Evolutionary conservation across 2,797 vertebrate species (phyloP).

Genomic region (Acanthiza pusilla): DNA sequence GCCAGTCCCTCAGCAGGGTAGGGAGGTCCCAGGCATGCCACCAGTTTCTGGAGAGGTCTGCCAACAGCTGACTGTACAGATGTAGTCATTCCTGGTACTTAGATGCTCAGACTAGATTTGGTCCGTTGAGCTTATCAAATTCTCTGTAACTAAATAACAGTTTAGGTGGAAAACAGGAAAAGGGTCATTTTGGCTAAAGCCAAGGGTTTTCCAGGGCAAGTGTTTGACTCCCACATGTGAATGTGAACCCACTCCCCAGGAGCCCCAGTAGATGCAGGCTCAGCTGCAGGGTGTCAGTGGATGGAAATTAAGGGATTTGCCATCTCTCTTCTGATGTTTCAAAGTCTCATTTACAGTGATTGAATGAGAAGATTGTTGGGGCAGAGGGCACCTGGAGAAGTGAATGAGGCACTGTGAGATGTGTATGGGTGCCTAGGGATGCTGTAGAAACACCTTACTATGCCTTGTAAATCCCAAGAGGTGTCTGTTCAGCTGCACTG

Average conservation of each 20-base stretch:
- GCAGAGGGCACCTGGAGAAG: background rate
- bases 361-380: background rate
- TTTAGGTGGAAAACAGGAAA: background rate
- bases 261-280: accelerated
- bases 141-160: background rate
- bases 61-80: background rate
- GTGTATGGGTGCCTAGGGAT: background rate
- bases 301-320: background rate
- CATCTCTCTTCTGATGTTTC: background rate
- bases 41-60: background rate
- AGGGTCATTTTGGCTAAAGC: background rate
- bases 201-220: background rate
- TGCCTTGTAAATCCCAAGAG: background rate
- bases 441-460: background rate
- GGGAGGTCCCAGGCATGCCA: background rate
- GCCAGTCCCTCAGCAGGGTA: background rate
- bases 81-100: background rate
- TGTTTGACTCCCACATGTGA: accelerated
- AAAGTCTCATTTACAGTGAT: background rate
- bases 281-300: accelerated
- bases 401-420: background rate
- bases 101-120: background rate
- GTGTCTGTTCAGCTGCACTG: accelerated
- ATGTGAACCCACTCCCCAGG: accelerated
- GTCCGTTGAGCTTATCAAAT: background rate